Evolutionary conservation across 2,113 vertebrate genomes (phyloP), one percentile per base, ranked within the genome.

Genomic region (Vanacampus margaritifer): DNA sequence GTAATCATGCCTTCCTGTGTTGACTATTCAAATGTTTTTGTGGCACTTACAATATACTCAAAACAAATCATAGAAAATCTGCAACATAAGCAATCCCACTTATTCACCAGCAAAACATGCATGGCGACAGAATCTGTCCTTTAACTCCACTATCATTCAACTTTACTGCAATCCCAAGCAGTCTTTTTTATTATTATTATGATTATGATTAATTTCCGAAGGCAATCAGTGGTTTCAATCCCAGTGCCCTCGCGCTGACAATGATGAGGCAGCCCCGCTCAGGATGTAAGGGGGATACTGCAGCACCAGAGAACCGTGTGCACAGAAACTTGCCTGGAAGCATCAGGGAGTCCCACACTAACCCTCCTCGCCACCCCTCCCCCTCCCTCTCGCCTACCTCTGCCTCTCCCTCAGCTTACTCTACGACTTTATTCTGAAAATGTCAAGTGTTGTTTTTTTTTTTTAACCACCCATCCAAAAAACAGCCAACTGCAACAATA

Each of bases 271-370:
- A 78, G 85, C 84, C 84, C 65, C 24, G 43, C 74, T 78, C 75
- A 48, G 79, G 82, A 83, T 87, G 83, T 83, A 86, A 88, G 78
- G 79, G 80, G 86, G 86, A 90, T 89, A 90, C 89, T 90, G 88
- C 88, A 88, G 89, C 87, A 90, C 83, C 87, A 78, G 84, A 89
- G 88, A 86, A 89, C 88, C 84, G 88, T 90, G 89, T 89, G 89
- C 88, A 89, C 78, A 85, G 65, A 87, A 90, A 90, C 88, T 89
- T 89, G 89, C 86, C 87, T 83, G 51, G 83, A 76, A 90, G 87
- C 86, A 88, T 86, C 85, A 82, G 88, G 89, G 89, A 89, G 89
- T 90, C 89, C 87, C 80, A 73, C 83, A 84, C 85, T 85, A 83
- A 78, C 81, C 84, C 71, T 79, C 76, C 80, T 72, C 54, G 76